Percentiles rank a stretch among this genome's conserved stretches.
Evolutionary conservation across 2,888 invertebrate species (phyloP).

Genomic region (Apamea crenata): DNA sequence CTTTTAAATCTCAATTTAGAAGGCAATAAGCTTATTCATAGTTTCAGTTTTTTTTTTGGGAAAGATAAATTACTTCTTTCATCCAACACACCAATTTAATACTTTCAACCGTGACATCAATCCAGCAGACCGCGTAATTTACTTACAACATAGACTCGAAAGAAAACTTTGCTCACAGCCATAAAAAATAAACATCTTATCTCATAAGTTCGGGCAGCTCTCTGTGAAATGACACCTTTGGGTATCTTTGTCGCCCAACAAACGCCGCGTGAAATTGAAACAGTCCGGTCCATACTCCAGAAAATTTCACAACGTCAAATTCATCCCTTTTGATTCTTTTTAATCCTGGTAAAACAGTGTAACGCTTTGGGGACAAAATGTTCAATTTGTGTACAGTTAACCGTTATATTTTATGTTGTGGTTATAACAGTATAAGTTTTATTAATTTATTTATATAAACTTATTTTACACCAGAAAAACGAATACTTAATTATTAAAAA

Average conservation of each 20-base stretch:
- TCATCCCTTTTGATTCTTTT: slow-evolving; percentile 77
- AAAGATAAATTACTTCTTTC: not conserved
- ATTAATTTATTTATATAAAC: not conserved
- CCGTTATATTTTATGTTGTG: not conserved
- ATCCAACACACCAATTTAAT: slow-evolving; percentile 8
- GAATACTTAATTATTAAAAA: not conserved
- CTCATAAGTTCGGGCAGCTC: slow-evolving; percentile 83
- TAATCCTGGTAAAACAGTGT: slow-evolving; percentile 69
- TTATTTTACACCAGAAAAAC: not conserved
- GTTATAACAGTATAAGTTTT: not conserved
- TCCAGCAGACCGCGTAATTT: slow-evolving; percentile 65
- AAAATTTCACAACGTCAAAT: slow-evolving; percentile 79
- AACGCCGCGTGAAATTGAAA: slow-evolving; percentile 90
- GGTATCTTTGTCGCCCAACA: slow-evolving; percentile 87
- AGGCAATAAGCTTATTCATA: not conserved
- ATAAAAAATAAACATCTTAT: slow-evolving; percentile 84
- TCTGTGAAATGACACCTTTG: slow-evolving; percentile 88
- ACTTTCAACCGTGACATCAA: slow-evolving; percentile 47
- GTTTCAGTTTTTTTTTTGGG: not conserved
- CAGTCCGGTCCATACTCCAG: slow-evolving; percentile 83
- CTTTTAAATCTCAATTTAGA: not conserved
- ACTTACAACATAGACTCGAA: slow-evolving; percentile 66
- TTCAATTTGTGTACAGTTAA: slow-evolving; percentile 22
- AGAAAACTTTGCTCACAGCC: slow-evolving; percentile 73
- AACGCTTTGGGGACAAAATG: slow-evolving; percentile 40